Evolutionary conservation across 1,140 invertebrate genomes (phyloP).

Genomic region (Epicauta chinensis): DNA sequence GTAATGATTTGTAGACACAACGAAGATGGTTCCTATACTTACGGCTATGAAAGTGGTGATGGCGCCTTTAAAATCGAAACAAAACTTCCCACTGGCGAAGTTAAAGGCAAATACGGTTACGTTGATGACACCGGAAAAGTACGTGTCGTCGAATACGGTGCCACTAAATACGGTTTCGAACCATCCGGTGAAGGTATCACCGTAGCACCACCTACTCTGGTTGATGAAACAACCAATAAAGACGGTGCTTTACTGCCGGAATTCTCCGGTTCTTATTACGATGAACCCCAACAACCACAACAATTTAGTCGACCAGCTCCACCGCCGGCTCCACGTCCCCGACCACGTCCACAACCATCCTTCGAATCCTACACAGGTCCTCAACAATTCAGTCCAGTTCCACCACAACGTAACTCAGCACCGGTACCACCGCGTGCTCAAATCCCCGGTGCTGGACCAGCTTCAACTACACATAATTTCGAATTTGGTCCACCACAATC

Average conservation of each 20-base stretch:
- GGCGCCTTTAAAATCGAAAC: slow-evolving; percentile 84
- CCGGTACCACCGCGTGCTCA: slow-evolving; percentile 38
- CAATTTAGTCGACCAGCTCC: slow-evolving; percentile 27
- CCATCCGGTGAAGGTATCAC: slow-evolving; percentile 80
- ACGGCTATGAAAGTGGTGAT: slow-evolving; percentile 77
- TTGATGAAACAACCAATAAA: slow-evolving; percentile 61
- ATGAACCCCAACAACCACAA: slow-evolving; percentile 44
- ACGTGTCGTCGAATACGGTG: slow-evolving; percentile 80
- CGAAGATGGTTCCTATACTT: slow-evolving; percentile 81
- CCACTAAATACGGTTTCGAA: slow-evolving; percentile 80
- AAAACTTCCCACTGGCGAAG: slow-evolving; percentile 68
- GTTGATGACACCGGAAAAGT: slow-evolving; percentile 75
- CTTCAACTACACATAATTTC: slow-evolving; percentile 22
- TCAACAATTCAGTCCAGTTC: slow-evolving; percentile 31
- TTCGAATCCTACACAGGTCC: slow-evolving; percentile 25
- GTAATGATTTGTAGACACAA: slow-evolving; percentile 75
- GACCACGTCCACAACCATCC: slow-evolving; percentile 34
- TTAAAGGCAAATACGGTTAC: slow-evolving; percentile 82
- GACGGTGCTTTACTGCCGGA: slow-evolving; percentile 43
- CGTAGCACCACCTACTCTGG: slow-evolving; percentile 70
- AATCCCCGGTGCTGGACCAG: slow-evolving; percentile 30
- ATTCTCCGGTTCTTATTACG: slow-evolving; percentile 46
- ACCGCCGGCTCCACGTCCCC: slow-evolving; percentile 31
- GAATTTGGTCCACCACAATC: slow-evolving; percentile 33
- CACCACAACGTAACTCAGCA: slow-evolving; percentile 18